A percentile compares a stretch with the other conserved stretches of the same genome.
phyloP scores from a whole-genome alignment of 2,888 invertebrate genomes.

The Colostygia pectinataria region DNA sequence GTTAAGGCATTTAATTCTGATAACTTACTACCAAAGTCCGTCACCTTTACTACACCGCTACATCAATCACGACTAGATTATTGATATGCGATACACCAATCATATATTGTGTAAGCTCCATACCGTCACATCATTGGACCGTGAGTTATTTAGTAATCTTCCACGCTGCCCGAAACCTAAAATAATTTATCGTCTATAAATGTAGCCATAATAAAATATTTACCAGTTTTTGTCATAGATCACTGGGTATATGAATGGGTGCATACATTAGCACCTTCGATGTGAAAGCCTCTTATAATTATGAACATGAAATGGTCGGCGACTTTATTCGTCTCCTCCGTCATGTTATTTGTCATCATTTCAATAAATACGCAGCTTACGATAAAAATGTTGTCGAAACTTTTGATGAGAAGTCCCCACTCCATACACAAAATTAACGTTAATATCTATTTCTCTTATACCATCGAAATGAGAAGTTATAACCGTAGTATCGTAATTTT shows the following conservation, averaged over 20 bases:
- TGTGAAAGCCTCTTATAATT: conserved; percentile 38
- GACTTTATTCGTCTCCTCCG: conserved; percentile 28
- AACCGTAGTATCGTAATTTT: conserved; percentile 34
- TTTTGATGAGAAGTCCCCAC: conserved; percentile 32
- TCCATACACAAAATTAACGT: conserved; percentile 28
- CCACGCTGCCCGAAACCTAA: conserved; percentile 33
- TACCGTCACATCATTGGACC: conserved; percentile 28
- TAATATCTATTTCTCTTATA: conserved; percentile 32
- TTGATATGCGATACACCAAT: conserved; percentile 27
- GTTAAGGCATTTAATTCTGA: conserved; percentile 13
- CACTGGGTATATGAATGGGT: conserved; percentile 34
- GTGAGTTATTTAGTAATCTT: conserved; percentile 39
- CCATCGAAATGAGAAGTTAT: conserved; percentile 37
- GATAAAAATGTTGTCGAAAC: conserved; percentile 38
- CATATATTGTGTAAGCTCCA: conserved; percentile 29
- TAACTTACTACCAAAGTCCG: conserved; percentile 21
- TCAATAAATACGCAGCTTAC: conserved; percentile 40
- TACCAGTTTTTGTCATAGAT: conserved; percentile 39
- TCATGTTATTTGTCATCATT: conserved; percentile 40
- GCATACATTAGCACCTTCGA: conserved; percentile 38
- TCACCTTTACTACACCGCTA: conserved; percentile 18
- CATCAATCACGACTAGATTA: conserved; percentile 21
- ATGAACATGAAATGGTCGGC: conserved; percentile 35
- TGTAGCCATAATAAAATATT: conserved; percentile 37
- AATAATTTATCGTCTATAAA: conserved; percentile 40